Base-by-base conservation (phyloP, 2,797 vertebrate genomes). In the Falco peregrinus region DNA sequence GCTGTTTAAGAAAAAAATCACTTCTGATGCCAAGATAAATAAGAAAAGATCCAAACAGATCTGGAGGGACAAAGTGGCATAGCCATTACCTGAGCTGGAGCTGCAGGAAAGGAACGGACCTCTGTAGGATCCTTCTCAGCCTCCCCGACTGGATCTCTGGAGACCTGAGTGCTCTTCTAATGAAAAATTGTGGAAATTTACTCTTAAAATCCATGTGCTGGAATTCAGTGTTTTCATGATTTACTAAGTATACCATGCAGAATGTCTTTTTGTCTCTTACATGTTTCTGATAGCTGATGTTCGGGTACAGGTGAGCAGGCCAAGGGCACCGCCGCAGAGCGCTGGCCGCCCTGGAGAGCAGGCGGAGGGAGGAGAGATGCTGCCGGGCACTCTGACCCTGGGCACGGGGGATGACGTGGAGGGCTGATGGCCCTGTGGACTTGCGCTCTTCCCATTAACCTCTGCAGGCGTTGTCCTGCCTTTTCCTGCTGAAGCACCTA, bases 281-380 rank as follows among this genome's bases (percentile, higher is more conserved):
- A 3, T 71, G 19, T 67, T 54, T 43, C 33, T 76, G 37, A 13
- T 43, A 50, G 24, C 16, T 33, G 50, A 24, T 87, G 45, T 79
- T 70, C 25, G 19, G 24, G 6, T 9, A 39, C 29, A 43, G 15
- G 33, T 41, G 51, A 60, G 63, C 13, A 47, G 31, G 47, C 29
- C 39, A 31, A 51, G 51, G 43, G 45, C 21, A n/a, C 12, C 0
- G 1, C 50, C 6, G 29, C 11, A 9, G 11, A 45, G 50, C 0
- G 5, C 14, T 73, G 56, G 70, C 37, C 31, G 37, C 13, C 43
- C 43, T 61, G 50, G 37, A 0, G 4, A 61, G 63, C 28, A 51
- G 50, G 17, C 28, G 6, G 9, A 39, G 56, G 24, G 39, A 69
- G 19, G 37, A 50, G 48, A 18, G 1, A 2, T 39, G 9, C 39